phyloP scores from a whole-genome alignment of 2,888 invertebrate genomes.

The Baccha elongata region DNA sequence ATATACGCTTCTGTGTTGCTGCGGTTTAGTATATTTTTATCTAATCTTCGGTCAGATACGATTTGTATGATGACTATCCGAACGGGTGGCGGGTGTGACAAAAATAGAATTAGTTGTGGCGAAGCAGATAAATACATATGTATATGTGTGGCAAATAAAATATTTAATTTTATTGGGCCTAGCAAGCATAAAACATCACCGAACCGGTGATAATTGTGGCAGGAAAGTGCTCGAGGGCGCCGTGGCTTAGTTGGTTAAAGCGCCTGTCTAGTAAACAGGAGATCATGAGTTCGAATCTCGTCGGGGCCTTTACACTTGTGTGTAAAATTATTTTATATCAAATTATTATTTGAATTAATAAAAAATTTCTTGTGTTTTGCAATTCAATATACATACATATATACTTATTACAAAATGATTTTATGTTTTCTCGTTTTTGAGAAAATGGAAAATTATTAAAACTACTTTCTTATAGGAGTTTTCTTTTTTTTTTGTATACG shows the following conservation, averaged over 20 bases:
- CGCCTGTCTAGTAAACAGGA: constrained; percentile 83
- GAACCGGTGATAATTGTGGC: background rate
- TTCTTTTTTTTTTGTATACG: no score
- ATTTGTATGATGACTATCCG: background rate
- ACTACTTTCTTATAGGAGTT: no score
- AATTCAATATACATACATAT: no score
- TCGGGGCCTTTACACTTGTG: constrained; percentile 75
- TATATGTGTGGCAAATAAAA: constrained; percentile 38
- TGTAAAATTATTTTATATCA: background rate
- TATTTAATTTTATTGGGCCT: constrained; percentile 28
- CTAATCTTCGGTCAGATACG: constrained; percentile 16
- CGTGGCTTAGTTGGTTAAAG: constrained; percentile 83
- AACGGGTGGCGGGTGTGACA: constrained; percentile 1
- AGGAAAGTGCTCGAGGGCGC: constrained; percentile 8
- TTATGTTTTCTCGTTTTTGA: no score
- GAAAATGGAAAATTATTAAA: no score
- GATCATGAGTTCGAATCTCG: constrained; percentile 79
- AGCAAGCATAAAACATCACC: background rate
- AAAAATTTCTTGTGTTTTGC: no score
- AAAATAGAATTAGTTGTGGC: constrained; percentile 36
- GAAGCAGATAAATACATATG: constrained; percentile 31
- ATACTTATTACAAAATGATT: no score
- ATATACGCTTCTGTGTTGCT: constrained; percentile 18
- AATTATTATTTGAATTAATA: background rate
- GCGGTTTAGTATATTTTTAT: background rate